Conservation (phyloP, 1,140 invertebrate genomes). For the Lordiphosa clarofinis region DNA sequence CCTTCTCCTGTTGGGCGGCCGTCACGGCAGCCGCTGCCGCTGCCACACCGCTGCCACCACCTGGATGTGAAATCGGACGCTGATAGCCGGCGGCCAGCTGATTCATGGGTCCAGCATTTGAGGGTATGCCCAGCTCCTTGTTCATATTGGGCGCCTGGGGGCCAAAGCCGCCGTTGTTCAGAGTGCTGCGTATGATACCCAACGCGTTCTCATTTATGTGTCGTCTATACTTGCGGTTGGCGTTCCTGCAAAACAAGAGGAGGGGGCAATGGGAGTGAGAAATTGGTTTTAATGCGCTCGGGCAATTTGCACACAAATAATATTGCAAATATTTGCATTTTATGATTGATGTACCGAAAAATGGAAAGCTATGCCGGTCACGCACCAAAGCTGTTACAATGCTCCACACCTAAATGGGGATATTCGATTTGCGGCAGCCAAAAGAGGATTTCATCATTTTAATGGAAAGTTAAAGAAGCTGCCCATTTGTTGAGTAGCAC, state of each 20-base stretch:
- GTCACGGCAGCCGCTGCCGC: constrained; percentile 73
- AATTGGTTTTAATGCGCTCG: constrained; percentile 35
- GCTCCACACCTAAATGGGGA: background rate
- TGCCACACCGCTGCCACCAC: constrained; percentile 71
- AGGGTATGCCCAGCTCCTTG: constrained; percentile 73
- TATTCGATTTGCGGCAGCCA: background rate
- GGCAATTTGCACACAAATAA: constrained; percentile 71
- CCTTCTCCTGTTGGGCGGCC: constrained; percentile 72
- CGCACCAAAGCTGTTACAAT: constrained; percentile 32
- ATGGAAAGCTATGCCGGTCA: constrained; percentile 51
- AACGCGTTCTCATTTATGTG: constrained; percentile 75
- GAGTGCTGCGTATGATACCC: constrained; percentile 68
- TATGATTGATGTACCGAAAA: constrained; percentile 70
- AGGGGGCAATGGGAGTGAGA: constrained; percentile 1
- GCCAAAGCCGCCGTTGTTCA: constrained; percentile 72
- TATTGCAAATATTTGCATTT: constrained; percentile 75
- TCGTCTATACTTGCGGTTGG: constrained; percentile 71
- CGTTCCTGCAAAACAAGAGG: constrained; percentile 54
- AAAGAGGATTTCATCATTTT: no score
- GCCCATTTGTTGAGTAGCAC: no score
- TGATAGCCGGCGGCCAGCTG: constrained; percentile 73
- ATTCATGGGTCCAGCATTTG: constrained; percentile 73
- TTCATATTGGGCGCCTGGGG: constrained; percentile 74
- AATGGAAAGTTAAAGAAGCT: no score
- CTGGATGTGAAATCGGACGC: constrained; percentile 72